Evolutionary conservation across 2,797 vertebrate genomes (phyloP), one percentile per base, ranked within the genome.

Genomic region (Martes flavigula): DNA sequence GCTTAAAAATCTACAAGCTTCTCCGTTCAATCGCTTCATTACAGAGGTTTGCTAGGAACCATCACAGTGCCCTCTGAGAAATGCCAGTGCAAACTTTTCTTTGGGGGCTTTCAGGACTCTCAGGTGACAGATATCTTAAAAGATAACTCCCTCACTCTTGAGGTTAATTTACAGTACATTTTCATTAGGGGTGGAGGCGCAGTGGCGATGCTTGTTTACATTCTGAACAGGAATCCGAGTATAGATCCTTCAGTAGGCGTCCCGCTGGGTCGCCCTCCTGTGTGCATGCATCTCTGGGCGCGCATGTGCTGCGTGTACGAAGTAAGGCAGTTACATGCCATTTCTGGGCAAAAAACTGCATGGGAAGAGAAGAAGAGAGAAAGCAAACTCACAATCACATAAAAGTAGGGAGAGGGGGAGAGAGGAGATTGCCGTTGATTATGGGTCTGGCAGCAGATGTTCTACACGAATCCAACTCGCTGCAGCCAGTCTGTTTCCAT

Each of bases 401-500:
- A 60, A 90, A 97, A 97, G 97, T 91, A 58, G 81, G 72, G 90
- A 92, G 77, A 68, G 35, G 90, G 96, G 66, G 86, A 83, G 96
- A 83, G 95, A 98, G 96, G 98, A 98, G 98, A 98, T 98, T 98
- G 98, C 98, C 90, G 98, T 98, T 98, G 98, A 98, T 99, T 98
- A 98, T 97, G 98, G 99, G 99, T 97, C 98, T 99, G 98, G 98
- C 98, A 99, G 99, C 99, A 99, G 99, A 99, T 99, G 99, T 99
- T 99, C 99, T 98, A 98, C 99, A 99, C 98, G 99, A 99, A 99
- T 98, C 98, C 98, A 98, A 99, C 99, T 99, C 98, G 97, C 99
- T 99, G 99, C 99, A 99, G 99, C 99, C 99, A 98, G 99, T 99
- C 99, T 99, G 99, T 99, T 99, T 99, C 99, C 99, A 99, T 99